phyloP scores from a whole-genome alignment of 2,113 vertebrate genomes.

The Oostethus manadensis region DNA sequence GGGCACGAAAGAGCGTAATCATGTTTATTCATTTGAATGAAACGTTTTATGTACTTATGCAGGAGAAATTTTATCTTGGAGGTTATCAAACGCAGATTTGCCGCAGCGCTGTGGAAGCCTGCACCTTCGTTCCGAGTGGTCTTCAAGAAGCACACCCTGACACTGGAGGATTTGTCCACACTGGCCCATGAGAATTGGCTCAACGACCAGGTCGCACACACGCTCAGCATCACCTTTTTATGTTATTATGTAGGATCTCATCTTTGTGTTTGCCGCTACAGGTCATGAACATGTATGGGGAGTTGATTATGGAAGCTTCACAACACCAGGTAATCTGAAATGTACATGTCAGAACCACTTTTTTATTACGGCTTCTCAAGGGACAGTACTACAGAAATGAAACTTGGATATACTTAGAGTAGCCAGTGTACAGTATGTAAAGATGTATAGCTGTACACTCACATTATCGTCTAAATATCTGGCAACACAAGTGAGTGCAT shows the following conservation, averaged over 20 bases:
- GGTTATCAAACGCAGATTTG: slow-evolving; percentile 75
- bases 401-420: no score
- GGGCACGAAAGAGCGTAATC: not conserved
- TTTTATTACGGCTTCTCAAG: no score
- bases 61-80: slow-evolving; percentile 81
- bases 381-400: no score
- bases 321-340: slow-evolving; percentile 79
- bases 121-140: slow-evolving; percentile 81
- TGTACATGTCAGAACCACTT: no score
- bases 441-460: no score
- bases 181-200: slow-evolving; percentile 94
- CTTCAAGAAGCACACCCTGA: slow-evolving; percentile 92
- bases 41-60: slow-evolving; percentile 12
- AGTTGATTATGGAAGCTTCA: slow-evolving; percentile 91
- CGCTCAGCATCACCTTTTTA: not conserved
- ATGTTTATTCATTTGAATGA: not conserved
- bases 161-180: slow-evolving; percentile 89
- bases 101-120: slow-evolving; percentile 71
- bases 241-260: not conserved
- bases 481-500: no score
- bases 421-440: no score
- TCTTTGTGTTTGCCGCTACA: slow-evolving; percentile 40
- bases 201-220: slow-evolving; percentile 85
- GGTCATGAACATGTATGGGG: slow-evolving; percentile 99
- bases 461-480: no score